A percentile compares a stretch with the other conserved stretches of the same genome.
Conservation (phyloP, 1,140 invertebrate species). For the Bradynema listronoti region DNA sequence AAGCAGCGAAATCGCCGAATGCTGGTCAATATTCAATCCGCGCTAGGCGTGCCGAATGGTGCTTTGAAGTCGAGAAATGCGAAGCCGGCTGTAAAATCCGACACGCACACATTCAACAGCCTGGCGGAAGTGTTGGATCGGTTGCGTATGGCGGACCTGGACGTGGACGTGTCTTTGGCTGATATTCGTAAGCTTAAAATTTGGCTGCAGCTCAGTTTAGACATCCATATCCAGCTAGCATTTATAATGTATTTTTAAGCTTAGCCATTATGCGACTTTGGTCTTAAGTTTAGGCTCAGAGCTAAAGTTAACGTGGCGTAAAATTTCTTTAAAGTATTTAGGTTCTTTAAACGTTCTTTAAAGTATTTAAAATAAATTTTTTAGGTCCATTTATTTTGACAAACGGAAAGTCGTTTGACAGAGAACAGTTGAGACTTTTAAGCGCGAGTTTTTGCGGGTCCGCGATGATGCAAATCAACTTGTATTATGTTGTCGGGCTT, state of each 20-base stretch:
- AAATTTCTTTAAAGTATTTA: conserved; percentile 6
- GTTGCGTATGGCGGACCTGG: conserved; percentile 17
- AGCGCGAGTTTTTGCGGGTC: conserved; percentile 8
- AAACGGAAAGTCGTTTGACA: conserved; percentile 9
- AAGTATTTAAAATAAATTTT: not conserved
- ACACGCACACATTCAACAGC: conserved; percentile 10
- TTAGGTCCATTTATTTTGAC: conserved; percentile 19
- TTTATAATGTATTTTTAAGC: conserved; percentile 1
- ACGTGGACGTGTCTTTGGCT: conserved; percentile 18
- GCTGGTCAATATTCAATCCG: conserved; percentile 19
- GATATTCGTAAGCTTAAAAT: conserved; percentile 21
- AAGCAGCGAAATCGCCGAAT: conserved; percentile 9
- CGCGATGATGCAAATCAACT: conserved; percentile 18
- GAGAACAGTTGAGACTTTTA: conserved; percentile 12
- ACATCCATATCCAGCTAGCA: not conserved
- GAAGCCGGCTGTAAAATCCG: conserved; percentile 5
- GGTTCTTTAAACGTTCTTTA: not conserved
- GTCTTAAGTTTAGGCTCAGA: no score
- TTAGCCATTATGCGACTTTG: no score
- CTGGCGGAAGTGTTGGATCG: conserved; percentile 19
- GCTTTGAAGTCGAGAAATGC: conserved; percentile 9
- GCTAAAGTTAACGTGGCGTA: not conserved
- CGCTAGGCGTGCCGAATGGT: not conserved
- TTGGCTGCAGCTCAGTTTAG: conserved; percentile 15
- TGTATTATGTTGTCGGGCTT: conserved; percentile 26